Evolutionary conservation across 2,113 vertebrate species (phyloP), one percentile per base, ranked within the genome.

Genomic region (Lethenteron reissneri): DNA sequence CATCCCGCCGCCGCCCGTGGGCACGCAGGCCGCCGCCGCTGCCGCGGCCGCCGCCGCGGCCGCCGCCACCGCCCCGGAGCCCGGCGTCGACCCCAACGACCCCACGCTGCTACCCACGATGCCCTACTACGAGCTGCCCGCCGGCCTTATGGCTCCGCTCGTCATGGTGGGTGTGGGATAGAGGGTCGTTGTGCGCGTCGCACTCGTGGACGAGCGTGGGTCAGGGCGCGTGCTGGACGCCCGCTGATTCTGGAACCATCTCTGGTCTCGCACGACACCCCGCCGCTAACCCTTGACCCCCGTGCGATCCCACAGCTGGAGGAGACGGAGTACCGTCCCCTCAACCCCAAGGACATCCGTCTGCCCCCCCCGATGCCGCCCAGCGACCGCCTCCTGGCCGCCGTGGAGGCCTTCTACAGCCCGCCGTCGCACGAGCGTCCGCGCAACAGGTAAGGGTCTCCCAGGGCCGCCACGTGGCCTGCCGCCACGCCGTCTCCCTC

Each of bases 311-410:
- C 56, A 6, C 77, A 99, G 92, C 84, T 99, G 73, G 94, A 99
- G 80, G 94, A 97, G 78, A 86, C 84, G 0, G 92, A 97, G 68
- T 99, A 99, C 76, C 97, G 97, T 81, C 83, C 94, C 70, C 77
- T 99, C 81, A 91, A 99, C 75, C 88, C 94, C 10, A 99, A 97
- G 80, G 94, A 99, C 75, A 99, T 99, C 73, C 84, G 94, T 70
- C 83, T 99, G 73, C 94, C 94, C 0, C 94, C 92, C 19, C 92
- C 94, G 9, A 99, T 99, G 94, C 92, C 92, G 0, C 94, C 92
- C 56, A 99, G 91, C 57, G 94, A 99, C 72, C 84, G 94, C 56
- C 81, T 99, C 9, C 82, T 99, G 71, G 94, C 92, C 11, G 92
- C 94, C 0, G 94, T 99, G 41, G 91, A 97, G 77, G 94, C 94